Evolutionary conservation across 2,797 vertebrate genomes (phyloP).

Genomic region (Etheostoma nigrum): DNA sequence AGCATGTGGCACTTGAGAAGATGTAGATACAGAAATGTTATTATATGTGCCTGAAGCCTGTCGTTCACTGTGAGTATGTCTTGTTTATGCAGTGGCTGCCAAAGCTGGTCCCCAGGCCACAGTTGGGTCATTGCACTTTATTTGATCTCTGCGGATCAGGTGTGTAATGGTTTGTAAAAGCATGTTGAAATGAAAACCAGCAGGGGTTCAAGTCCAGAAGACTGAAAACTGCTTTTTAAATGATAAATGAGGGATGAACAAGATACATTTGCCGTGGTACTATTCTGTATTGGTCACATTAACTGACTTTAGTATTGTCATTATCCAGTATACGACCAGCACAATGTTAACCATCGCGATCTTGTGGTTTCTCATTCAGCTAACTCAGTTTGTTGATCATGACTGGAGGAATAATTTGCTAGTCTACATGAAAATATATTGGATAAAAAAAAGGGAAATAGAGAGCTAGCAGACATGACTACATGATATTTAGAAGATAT

Average conservation of each 20-base stretch:
- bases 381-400: background rate
- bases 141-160: background rate
- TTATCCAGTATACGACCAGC: background rate
- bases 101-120: background rate
- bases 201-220: background rate
- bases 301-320: background rate
- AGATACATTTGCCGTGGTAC: background rate
- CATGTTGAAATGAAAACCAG: constrained; percentile 3
- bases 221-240: background rate
- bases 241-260: background rate
- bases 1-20: background rate
- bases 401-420: background rate
- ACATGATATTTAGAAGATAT: background rate
- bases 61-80: background rate
- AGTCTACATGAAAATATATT: background rate
- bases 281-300: too few relatives aligned
- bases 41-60: background rate
- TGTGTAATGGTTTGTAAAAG: constrained; percentile 7
- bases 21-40: background rate
- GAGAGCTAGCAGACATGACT: background rate
- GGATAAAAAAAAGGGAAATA: background rate
- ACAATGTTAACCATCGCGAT: background rate
- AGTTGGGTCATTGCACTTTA: constrained; percentile 18
- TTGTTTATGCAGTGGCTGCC: background rate
- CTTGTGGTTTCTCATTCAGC: background rate